Percentiles rank a stretch among this genome's conserved stretches.
Evolutionary conservation across 2,113 vertebrate genomes (phyloP).

Genomic region (Oostethus manadensis): DNA sequence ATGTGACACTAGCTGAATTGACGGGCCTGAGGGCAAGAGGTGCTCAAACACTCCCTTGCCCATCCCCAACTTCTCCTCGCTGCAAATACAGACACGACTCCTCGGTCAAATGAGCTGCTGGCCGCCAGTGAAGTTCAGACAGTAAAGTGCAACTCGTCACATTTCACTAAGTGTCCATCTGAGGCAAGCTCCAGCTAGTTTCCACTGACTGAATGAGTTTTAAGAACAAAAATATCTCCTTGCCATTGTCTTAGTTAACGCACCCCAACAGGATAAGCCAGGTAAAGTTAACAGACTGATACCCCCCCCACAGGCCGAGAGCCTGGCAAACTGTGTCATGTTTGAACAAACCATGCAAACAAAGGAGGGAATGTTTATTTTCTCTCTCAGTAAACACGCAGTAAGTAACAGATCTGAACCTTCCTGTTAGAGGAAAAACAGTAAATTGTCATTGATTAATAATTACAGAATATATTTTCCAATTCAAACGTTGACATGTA

Average conservation of each 20-base stretch:
- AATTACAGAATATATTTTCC: no score
- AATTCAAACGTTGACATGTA: no score
- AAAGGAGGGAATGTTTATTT: conserved; percentile 27
- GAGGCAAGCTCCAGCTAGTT: conserved; percentile 30
- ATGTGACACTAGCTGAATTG: conserved; percentile 6
- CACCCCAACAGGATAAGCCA: neutral
- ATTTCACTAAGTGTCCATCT: conserved; percentile 29
- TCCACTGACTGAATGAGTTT: neutral
- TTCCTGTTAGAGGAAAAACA: no score
- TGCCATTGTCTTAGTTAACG: neutral
- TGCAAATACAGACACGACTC: conserved; percentile 14
- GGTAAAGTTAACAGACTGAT: conserved; percentile 8
- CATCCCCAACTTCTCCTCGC: conserved; percentile 12
- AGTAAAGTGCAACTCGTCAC: conserved; percentile 18
- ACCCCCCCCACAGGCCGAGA: conserved; percentile 14
- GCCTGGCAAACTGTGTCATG: conserved; percentile 23
- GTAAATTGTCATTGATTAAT: no score
- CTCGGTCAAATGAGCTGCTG: conserved; percentile 27
- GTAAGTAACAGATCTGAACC: neutral
- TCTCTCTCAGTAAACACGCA: conserved; percentile 23
- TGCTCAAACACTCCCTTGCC: conserved; percentile 18
- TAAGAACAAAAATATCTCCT: neutral
- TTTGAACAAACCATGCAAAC: conserved; percentile 58
- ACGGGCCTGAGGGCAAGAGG: conserved; percentile 23
- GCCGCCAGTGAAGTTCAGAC: conserved; percentile 28